phyloP scores from a whole-genome alignment of 2,113 vertebrate species.

The Miniopterus natalensis region DNA sequence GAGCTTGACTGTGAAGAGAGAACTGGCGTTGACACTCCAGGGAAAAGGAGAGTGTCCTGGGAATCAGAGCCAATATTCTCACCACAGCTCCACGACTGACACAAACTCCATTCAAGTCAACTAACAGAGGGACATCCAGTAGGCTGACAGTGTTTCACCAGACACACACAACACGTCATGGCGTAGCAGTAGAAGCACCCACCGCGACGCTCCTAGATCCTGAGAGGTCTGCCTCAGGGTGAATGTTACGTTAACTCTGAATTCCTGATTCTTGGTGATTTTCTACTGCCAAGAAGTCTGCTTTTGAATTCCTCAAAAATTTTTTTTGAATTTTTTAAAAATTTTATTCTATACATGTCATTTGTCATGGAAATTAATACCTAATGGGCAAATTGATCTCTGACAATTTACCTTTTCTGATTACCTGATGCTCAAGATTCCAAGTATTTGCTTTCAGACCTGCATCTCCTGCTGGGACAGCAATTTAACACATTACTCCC shows the following conservation, averaged over 20 bases:
- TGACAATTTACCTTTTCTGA: conserved; percentile 35
- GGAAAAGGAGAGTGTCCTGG: conserved; percentile 37
- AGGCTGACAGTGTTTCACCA: background rate
- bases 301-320: background rate
- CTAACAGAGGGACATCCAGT: background rate
- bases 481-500: background rate
- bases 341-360: background rate
- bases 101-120: background rate
- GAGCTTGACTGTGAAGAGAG: conserved; percentile 62
- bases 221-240: background rate
- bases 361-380: conserved; percentile 1
- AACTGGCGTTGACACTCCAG: conserved; percentile 41
- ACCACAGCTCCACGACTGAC: no score
- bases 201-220: background rate
- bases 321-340: no score
- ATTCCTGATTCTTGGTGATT: background rate
- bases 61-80: background rate
- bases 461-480: conserved; percentile 20
- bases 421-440: background rate
- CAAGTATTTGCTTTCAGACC: background rate
- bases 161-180: background rate
- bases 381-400: background rate
- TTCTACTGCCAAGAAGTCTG: background rate
- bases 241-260: background rate
- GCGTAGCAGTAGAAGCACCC: background rate